Evolutionary conservation across 2,797 vertebrate genomes (phyloP).

Genomic region (Neosilurus hyrtlii): DNA sequence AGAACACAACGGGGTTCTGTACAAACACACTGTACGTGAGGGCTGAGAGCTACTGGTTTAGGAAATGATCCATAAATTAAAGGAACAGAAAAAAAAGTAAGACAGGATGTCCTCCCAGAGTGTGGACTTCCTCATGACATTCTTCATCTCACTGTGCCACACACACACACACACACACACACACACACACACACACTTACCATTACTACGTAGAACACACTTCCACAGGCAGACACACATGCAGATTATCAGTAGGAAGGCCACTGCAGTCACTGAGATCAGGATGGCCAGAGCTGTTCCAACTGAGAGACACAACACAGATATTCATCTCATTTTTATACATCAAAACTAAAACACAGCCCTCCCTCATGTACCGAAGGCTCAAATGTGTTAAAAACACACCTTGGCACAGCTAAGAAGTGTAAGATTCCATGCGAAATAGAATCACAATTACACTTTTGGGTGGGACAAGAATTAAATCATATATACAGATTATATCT

Average conservation of each 20-base stretch:
- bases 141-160: not conserved
- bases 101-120: not conserved
- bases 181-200: constrained; percentile 56
- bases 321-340: not conserved
- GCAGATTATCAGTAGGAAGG: constrained; percentile 75
- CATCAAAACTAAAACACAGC: not conserved
- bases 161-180: not conserved
- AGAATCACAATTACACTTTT: not conserved
- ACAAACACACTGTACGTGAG: not conserved
- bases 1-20: not conserved
- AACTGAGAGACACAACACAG: constrained; percentile 59
- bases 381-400: not conserved
- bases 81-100: not conserved
- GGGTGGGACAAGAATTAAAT: not conserved
- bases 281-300: constrained; percentile 78
- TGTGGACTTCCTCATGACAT: not conserved
- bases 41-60: not conserved
- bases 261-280: constrained; percentile 78
- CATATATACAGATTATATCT: not conserved
- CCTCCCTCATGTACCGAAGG: not conserved
- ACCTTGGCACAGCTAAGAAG: not conserved
- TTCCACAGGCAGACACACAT: constrained; percentile 81
- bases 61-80: not conserved
- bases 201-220: constrained; percentile 76
- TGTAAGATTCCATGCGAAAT: not conserved